Conservation (phyloP, 2,113 vertebrate species). For the Ciconia stormi region DNA sequence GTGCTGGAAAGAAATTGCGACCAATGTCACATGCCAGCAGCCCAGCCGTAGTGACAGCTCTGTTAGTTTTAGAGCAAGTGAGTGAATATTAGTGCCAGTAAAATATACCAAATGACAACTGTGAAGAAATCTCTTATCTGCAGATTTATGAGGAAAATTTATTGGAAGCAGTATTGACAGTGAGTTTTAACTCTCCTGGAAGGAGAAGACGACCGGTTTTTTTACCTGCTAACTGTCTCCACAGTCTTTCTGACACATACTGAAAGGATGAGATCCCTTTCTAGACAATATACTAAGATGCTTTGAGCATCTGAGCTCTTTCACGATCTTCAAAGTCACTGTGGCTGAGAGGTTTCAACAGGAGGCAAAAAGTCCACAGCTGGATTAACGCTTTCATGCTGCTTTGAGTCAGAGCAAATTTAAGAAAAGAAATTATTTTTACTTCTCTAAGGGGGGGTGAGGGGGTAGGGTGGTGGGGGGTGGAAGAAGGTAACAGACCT, state of each 20-base stretch:
- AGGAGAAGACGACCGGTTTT: background rate
- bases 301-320: background rate
- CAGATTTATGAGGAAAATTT: background rate
- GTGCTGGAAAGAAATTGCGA: background rate
- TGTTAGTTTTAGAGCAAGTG: background rate
- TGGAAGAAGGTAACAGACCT: background rate
- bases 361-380: background rate
- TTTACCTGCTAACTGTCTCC: background rate
- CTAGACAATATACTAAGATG: background rate
- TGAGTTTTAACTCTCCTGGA: background rate
- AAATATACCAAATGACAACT: background rate
- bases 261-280: background rate
- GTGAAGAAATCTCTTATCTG: background rate
- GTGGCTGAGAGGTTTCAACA: background rate
- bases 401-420: background rate
- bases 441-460: background rate
- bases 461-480: no score
- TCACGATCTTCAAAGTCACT: background rate
- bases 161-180: background rate
- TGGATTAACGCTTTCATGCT: background rate
- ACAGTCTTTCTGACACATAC: background rate
- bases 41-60: background rate
- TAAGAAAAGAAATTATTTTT: background rate
- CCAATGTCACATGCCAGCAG: background rate
- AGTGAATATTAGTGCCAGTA: background rate